Conservation (phyloP, 2,113 vertebrate species). For the Meles meles region DNA sequence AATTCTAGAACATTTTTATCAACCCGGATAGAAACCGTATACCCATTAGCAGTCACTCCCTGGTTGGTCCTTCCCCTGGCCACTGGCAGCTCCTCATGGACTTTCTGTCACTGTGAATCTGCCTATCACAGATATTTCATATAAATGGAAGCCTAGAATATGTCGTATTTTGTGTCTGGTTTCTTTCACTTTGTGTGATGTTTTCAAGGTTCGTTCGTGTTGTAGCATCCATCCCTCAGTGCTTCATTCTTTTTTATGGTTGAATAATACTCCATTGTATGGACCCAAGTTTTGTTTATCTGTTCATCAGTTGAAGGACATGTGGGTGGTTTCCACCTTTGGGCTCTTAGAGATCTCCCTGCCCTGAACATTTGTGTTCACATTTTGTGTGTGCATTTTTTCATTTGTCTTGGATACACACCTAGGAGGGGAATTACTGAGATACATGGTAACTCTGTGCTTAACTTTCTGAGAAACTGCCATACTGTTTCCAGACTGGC, state of each 20-base stretch:
- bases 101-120: background rate
- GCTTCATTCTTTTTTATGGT: background rate
- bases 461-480: background rate
- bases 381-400: background rate
- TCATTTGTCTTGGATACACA: background rate
- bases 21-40: background rate
- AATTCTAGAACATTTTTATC: background rate
- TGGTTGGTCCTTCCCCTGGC: accelerated
- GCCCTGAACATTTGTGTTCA: background rate
- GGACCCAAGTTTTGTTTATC: background rate
- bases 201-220: background rate
- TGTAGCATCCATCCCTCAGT: background rate
- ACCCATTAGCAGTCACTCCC: background rate
- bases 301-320: background rate
- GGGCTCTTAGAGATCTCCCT: background rate
- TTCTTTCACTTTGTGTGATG: background rate
- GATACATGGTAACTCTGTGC: background rate
- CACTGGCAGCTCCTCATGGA: background rate
- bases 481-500: background rate
- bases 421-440: background rate
- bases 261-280: background rate
- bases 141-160: background rate
- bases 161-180: background rate
- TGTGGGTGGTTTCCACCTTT: background rate
- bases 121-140: background rate